Evolutionary conservation across 2,113 vertebrate genomes (phyloP), one percentile per base, ranked within the genome.

Genomic region (Gobius niger): DNA sequence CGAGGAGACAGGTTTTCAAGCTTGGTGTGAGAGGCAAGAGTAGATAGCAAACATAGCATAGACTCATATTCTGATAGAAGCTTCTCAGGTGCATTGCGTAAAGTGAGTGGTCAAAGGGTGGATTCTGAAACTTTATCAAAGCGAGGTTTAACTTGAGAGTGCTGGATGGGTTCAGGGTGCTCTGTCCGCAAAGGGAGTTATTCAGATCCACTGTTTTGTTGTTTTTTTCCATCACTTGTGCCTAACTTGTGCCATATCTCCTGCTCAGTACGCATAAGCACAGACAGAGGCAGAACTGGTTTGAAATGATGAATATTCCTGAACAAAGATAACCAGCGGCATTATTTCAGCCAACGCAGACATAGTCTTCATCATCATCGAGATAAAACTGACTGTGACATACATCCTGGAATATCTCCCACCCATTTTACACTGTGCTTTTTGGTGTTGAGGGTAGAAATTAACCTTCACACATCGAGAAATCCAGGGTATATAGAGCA

Each of bases 221-320:
- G 77, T 82, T 82, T 68, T 86, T 85, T 88, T 84, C 81, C 74
- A 86, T 87, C 50, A 52, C 18, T 18, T 50, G 49, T n/a, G 14
- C 49, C 49, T 15, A n/a, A 50, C 49, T 47, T 12, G 73, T 57
- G 6, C 73, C 62, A 15, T 80, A 82, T 82, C 81, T 72, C 65
- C 62, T 78, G 71, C 70, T 63, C 34, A 14, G 76, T 75, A 71
- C 78, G 82, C 72, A 76, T 76, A 69, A 80, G 79, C 47, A 67
- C 73, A 68, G 78, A 83, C 76, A 80, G 77, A 71, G 70, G 70
- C 74, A 72, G 9, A 24, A 72, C 63, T 11, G 65, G 69, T 81
- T 85, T 89, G 82, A 88, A 75, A 84, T 86, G 80, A 88, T 89
- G 84, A 90, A 90, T 88, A 86, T 85, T 88, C 84, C 82, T 47